Evolutionary conservation across 2,888 invertebrate species (phyloP).

Genomic region (Agonopterix alstromeriana): DNA sequence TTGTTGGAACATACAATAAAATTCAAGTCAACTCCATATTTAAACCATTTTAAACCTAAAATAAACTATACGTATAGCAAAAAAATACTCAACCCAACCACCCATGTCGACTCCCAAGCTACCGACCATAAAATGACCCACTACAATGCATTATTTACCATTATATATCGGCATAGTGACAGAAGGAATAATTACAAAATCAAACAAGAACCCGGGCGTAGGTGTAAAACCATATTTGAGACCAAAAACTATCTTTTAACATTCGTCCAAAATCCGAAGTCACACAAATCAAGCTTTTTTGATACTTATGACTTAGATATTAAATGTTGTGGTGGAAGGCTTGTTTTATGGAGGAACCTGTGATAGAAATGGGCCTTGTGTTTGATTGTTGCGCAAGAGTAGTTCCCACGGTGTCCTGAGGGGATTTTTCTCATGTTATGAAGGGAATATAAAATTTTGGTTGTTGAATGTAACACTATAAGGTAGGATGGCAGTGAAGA

Average conservation of each 20-base stretch:
- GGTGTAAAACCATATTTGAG: slow-evolving; percentile 54
- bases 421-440: slow-evolving; percentile 58
- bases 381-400: slow-evolving; percentile 53
- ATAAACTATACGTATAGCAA: background rate
- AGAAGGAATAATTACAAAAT: slow-evolving; percentile 65
- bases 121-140: slow-evolving; percentile 64
- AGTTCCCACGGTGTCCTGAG: slow-evolving; percentile 70
- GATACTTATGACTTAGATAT: too few species aligned
- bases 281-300: too few species aligned
- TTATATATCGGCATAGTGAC: slow-evolving; percentile 71
- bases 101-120: slow-evolving; percentile 64
- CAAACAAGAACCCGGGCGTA: slow-evolving; percentile 58
- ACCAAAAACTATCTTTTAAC: background rate
- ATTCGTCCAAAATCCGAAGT: too few species aligned
- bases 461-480: slow-evolving; percentile 48
- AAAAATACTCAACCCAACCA: slow-evolving; percentile 30
- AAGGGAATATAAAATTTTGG: slow-evolving; percentile 33
- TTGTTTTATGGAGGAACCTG: too few species aligned
- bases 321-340: too few species aligned
- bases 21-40: background rate
- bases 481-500: slow-evolving; percentile 21
- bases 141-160: slow-evolving; percentile 75
- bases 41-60: background rate
- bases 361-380: background rate
- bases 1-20: too few species aligned